Percentiles rank a stretch among this genome's conserved stretches.
Evolutionary conservation across 2,888 invertebrate species (phyloP).

Genomic region (Drosophila siamana): DNA sequence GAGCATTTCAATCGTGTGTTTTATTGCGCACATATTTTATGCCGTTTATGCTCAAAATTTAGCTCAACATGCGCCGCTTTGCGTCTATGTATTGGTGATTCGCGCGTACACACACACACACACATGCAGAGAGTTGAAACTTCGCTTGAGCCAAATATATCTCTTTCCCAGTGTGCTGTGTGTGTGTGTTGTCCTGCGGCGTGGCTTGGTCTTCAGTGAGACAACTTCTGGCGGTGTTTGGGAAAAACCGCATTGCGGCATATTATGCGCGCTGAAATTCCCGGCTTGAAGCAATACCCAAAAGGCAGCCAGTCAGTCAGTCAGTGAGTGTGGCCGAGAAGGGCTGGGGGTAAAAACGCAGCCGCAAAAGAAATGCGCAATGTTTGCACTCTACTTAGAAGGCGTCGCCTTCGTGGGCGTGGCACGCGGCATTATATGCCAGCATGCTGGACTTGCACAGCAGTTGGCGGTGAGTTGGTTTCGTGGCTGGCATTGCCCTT

Average conservation of each 20-base stretch:
- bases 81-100: conserved; percentile 21
- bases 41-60: conserved; percentile 80
- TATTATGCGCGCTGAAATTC: conserved; percentile 80
- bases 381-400: conserved; percentile 50
- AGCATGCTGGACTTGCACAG: conserved; percentile 33
- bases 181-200: conserved; percentile 56
- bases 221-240: conserved; percentile 64
- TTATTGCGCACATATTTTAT: conserved; percentile 81
- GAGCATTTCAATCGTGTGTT: conserved; percentile 80
- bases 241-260: conserved; percentile 82
- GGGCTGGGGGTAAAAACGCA: conserved; percentile 48
- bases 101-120: conserved; percentile 24
- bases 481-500: conserved; percentile 40
- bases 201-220: conserved; percentile 56
- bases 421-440: conserved; percentile 15
- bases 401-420: conserved; percentile 15
- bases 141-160: conserved; percentile 52
- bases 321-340: background rate
- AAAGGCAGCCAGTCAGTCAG: conserved; percentile 34
- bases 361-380: conserved; percentile 72
- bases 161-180: conserved; percentile 29
- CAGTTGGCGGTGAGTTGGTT: conserved; percentile 1
- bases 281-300: conserved; percentile 62
- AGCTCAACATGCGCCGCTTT: conserved; percentile 57
- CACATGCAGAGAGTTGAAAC: conserved; percentile 36